Evolutionary conservation across 2,797 vertebrate genomes (phyloP), one percentile per base, ranked within the genome.

Genomic region (Potorous gilbertii): DNA sequence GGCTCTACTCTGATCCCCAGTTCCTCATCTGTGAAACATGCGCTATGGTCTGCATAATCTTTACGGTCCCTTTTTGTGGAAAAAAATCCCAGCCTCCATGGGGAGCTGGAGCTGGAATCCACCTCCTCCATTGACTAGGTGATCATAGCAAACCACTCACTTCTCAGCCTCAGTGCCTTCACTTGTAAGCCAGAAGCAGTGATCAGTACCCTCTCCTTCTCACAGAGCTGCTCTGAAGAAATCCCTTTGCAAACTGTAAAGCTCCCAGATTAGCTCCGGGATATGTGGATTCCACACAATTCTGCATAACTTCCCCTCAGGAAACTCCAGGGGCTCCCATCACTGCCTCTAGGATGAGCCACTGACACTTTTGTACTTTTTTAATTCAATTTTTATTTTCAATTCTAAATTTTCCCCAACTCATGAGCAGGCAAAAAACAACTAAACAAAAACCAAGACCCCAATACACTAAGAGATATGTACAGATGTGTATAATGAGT

Each of bases 181-280:
- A 24, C 21, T 13, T 81, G 21, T 81, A 81, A 66, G 46, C 46
- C 4, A 11, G 27, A 46, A 24, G 24, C 74, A 24, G 24, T 21
- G 9, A 21, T n/a, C 18, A 1, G n/a, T 18, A 3, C 8, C 0
- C 40, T 46, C 40, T 21, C 74, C n/a, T 46, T n/a, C 74, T 46
- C 74, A 24, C 66, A 1, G 8, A 21, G n/a, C n/a, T 81, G 18
- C 14, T 2, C 13, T 5, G 62, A 74, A 74, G 62, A 62, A 62
- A 31, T 24, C 57, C 57, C n/a, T 74, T 40, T 6, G n/a, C 34
- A 87, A 46, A 87, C 8, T 12, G 40, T 46, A 24, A 24, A 46
- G 40, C 3, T 50, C n/a, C 21, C 27, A 11, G 3, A 87, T 5
- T 11, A 87, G 0, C 5, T 10, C 40, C 12, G 40, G 24, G 24